phyloP scores from a whole-genome alignment of 2,797 vertebrate genomes.

The Sebastes kiyomatsui region DNA sequence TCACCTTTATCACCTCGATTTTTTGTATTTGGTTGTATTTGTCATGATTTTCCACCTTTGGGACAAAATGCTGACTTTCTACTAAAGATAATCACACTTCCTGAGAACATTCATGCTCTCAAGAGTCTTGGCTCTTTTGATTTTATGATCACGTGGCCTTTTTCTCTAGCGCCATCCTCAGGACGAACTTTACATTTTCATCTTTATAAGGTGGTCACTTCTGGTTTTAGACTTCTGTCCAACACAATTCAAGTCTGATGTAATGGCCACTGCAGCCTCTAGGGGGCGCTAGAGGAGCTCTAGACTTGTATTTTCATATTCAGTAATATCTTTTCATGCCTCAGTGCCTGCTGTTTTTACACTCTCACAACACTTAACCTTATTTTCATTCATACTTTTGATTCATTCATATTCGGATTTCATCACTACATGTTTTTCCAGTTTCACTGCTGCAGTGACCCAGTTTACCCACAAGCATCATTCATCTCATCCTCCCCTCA shows the following conservation, averaged over 20 bases:
- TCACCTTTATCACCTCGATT: too few relatives aligned
- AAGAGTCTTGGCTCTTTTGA: not conserved
- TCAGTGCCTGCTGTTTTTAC: not conserved
- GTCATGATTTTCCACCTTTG: too few relatives aligned
- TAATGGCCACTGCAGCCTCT: not conserved
- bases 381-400: not conserved
- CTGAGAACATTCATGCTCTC: not conserved
- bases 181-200: not conserved
- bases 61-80: too few relatives aligned
- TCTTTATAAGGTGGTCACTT: not conserved
- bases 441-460: not conserved
- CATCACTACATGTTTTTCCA: not conserved
- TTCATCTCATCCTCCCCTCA: not conserved
- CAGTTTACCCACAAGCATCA: slow-evolving; percentile 15
- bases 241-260: not conserved
- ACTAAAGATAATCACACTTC: not conserved
- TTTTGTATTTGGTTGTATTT: too few relatives aligned
- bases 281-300: not conserved
- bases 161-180: not conserved
- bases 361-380: not conserved
- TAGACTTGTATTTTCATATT: not conserved
- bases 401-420: not conserved
- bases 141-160: not conserved
- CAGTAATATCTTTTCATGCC: not conserved
- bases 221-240: not conserved